Evolutionary conservation across 2,888 invertebrate species (phyloP).

Genomic region (Chrysodeixis includens): DNA sequence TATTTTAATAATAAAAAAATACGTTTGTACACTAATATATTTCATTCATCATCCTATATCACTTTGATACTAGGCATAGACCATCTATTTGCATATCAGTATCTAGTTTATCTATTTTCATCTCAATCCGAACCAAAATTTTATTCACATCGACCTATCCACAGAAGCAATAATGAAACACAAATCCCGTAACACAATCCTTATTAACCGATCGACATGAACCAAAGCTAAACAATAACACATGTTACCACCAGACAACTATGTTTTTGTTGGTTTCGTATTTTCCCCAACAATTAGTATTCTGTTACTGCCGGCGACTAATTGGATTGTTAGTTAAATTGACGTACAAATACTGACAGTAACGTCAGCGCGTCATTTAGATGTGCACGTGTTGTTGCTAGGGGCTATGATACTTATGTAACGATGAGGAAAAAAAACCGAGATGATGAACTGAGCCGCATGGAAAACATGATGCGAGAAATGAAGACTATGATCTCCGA

Average conservation of each 20-base stretch:
- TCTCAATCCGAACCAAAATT: no score
- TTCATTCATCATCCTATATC: no score
- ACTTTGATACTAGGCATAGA: no score
- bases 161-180: neutral
- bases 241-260: constrained; percentile 26
- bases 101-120: no score
- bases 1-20: no score
- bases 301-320: constrained; percentile 69
- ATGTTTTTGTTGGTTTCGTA: constrained; percentile 55
- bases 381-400: constrained; percentile 22
- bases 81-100: no score
- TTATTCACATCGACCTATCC: neutral
- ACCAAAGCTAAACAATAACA: constrained; percentile 23
- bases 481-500: no score
- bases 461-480: no score
- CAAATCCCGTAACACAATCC: neutral
- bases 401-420: neutral
- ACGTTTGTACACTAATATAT: no score
- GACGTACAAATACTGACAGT: constrained; percentile 67
- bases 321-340: constrained; percentile 78
- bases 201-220: neutral
- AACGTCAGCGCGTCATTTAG: constrained; percentile 59
- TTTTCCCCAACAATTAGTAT: constrained; percentile 71
- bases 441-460: no score
- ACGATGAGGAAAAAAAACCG: no score